These are phyloP conservation scores for Sparidentex hasta DNA, from an alignment of 2,797 vertebrate species.

Conservation along the genomic window DNA sequence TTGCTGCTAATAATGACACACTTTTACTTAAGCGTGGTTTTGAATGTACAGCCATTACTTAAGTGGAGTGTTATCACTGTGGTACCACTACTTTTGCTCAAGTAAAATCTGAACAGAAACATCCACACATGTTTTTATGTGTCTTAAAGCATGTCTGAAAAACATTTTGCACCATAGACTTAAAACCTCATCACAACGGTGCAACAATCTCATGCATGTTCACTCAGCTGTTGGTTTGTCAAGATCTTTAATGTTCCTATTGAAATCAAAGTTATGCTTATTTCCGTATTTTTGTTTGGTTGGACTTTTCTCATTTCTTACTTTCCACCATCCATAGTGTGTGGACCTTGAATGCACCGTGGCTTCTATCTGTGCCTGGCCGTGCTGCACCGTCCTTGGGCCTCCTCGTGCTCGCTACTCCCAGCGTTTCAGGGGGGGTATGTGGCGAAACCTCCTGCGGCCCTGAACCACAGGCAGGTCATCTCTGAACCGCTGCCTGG, in stretches of 20 bases:
- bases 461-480: conserved; percentile 51
- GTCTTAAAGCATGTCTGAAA: background rate
- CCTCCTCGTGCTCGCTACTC: conserved; percentile 46
- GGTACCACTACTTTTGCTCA: background rate
- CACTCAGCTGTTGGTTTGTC: background rate
- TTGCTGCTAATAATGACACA: background rate
- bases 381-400: conserved; percentile 51
- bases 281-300: background rate
- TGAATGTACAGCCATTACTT: background rate
- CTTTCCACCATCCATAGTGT: background rate
- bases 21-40: background rate
- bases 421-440: conserved; percentile 41
- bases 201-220: background rate
- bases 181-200: background rate
- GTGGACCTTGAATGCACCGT: conserved; percentile 18
- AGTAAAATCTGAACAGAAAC: background rate
- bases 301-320: background rate
- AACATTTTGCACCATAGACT: background rate
- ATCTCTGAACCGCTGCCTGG: conserved; percentile 57
- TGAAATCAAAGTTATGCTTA: background rate
- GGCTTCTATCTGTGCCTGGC: conserved; percentile 13
- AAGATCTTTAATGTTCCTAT: background rate
- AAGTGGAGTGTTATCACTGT: background rate
- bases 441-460: conserved; percentile 57
- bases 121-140: background rate